Evolutionary conservation across 2,888 invertebrate genomes (phyloP).

Genomic region (Escarpia spicata): DNA sequence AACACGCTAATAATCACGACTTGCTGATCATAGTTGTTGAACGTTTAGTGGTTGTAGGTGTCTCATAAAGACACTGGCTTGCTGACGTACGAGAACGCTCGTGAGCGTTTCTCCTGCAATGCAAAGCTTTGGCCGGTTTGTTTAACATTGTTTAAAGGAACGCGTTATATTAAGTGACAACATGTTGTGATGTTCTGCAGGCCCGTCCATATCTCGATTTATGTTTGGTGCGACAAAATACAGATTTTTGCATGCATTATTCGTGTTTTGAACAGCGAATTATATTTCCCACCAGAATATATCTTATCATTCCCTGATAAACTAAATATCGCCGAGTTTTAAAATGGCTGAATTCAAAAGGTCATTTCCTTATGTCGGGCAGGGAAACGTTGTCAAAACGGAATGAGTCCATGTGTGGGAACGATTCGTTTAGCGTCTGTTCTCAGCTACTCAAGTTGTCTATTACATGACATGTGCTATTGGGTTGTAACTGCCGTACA

Average conservation of each 20-base stretch:
- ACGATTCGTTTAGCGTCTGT: not conserved
- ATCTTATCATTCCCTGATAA: not conserved
- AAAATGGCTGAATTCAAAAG: not conserved
- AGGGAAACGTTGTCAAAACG: not conserved
- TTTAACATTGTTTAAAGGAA: not conserved
- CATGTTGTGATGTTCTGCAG: not conserved
- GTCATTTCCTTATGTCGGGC: not conserved
- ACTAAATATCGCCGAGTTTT: not conserved
- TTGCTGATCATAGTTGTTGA: not conserved
- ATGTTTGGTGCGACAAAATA: not conserved
- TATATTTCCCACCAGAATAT: not conserved
- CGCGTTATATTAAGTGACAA: not conserved
- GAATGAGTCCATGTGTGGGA: not conserved
- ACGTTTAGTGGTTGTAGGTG: slow-evolving; percentile 16
- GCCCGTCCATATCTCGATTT: too few relatives aligned
- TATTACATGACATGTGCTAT: not conserved
- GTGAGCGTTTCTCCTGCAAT: not conserved
- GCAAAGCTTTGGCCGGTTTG: not conserved
- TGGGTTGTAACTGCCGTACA: not conserved
- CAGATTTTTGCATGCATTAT: not conserved
- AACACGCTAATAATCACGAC: not conserved
- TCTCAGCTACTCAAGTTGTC: not conserved
- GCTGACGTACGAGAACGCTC: not conserved
- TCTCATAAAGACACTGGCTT: not conserved
- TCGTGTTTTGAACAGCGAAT: not conserved